Percentiles rank a stretch among this genome's conserved stretches.
Evolutionary conservation across 2,888 invertebrate species (phyloP).

Genomic region (Gnatocerus cornutus): DNA sequence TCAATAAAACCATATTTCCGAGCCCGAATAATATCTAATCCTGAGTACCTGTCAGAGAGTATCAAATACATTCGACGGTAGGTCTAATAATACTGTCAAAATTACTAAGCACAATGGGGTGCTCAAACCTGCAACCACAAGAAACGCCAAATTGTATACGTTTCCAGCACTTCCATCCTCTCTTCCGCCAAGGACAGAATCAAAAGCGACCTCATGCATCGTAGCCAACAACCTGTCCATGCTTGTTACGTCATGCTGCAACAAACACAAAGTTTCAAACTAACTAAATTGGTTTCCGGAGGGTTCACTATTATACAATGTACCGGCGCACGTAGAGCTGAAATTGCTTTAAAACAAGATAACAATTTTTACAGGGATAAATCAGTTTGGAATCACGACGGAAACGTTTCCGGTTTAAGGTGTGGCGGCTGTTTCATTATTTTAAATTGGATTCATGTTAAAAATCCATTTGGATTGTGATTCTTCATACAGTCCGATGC

Average conservation of each 20-base stretch:
- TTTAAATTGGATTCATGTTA: constrained; percentile 41
- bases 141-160: constrained; percentile 35
- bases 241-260: constrained; percentile 49
- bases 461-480: constrained; percentile 17
- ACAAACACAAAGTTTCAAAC: constrained; percentile 50
- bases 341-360: constrained; percentile 44
- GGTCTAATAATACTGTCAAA: constrained; percentile 45
- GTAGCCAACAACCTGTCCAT: constrained; percentile 51
- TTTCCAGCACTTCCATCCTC: constrained; percentile 3
- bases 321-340: constrained; percentile 40
- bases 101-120: constrained; percentile 35
- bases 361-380: constrained; percentile 43
- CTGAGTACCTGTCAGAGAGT: constrained; percentile 11
- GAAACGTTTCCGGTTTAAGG: constrained; percentile 27
- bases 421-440: constrained; percentile 35
- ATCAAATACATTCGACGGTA: constrained; percentile 30
- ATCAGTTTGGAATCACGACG: constrained; percentile 39
- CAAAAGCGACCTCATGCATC: constrained; percentile 47
- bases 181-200: constrained; percentile 6
- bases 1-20: constrained; percentile 3
- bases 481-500: constrained; percentile 25
- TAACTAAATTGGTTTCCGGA: constrained; percentile 46
- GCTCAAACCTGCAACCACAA: constrained; percentile 29
- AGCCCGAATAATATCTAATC: constrained; percentile 3
- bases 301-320: constrained; percentile 36